Percentiles rank a stretch among this genome's conserved stretches.
Conservation (phyloP, 1,140 invertebrate genomes). For the Yoshiicerus persimilis region DNA sequence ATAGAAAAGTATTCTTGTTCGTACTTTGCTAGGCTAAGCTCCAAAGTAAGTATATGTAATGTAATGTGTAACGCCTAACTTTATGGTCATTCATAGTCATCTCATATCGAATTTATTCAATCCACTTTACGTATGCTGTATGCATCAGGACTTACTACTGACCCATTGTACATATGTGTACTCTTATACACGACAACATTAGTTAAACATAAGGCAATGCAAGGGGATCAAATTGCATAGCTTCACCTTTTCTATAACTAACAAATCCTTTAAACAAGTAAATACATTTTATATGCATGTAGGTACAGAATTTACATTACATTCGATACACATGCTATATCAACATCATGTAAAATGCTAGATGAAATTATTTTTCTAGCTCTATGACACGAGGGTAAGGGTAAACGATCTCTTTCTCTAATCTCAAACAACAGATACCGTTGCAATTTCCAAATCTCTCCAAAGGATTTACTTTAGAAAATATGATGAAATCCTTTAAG, state of each 20-base stretch:
- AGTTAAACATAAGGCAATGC: not conserved
- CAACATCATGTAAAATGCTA: not conserved
- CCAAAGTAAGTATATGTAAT: not conserved
- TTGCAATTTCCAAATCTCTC: constrained; percentile 11
- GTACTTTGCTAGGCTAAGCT: too few species aligned
- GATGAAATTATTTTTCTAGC: constrained; percentile 2
- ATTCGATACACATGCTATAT: not conserved
- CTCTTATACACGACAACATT: not conserved
- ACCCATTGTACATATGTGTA: not conserved
- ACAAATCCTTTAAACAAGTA: not conserved
- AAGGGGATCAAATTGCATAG: not conserved
- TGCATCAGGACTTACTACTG: not conserved
- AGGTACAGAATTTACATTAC: too few species aligned
- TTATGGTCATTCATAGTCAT: not conserved
- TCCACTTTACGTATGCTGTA: not conserved
- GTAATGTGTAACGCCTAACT: not conserved
- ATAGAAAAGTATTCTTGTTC: not conserved
- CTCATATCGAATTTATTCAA: not conserved
- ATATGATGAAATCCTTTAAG: not conserved
- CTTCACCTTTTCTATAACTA: not conserved
- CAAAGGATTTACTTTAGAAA: constrained; percentile 9
- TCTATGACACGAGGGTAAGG: constrained; percentile 1
- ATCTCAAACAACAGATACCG: not conserved
- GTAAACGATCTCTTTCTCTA: not conserved
- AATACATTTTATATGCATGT: not conserved